A percentile compares a stretch with the other conserved stretches of the same genome.
These are phyloP conservation scores for Notarius quadriscutis DNA, from an alignment of 2,113 vertebrate species.

Conservation along the genomic window DNA sequence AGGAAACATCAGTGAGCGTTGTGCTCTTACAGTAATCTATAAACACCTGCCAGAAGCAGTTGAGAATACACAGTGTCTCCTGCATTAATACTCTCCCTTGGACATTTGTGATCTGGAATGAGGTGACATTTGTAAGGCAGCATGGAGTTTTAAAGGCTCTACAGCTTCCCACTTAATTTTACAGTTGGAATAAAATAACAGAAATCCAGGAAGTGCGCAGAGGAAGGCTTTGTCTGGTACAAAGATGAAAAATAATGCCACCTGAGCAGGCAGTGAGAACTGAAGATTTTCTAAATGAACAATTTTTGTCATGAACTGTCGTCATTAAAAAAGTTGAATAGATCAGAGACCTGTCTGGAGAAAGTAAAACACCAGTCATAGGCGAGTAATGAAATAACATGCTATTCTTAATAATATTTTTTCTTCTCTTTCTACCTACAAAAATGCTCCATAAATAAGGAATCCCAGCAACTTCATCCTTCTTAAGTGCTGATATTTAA, in stretches of 20 bases:
- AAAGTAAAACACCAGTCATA: not conserved
- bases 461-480: constrained; percentile 7
- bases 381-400: constrained; percentile 5
- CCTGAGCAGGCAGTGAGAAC: not conserved
- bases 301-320: constrained; percentile 4
- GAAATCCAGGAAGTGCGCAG: not conserved
- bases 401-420: not conserved
- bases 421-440: not conserved
- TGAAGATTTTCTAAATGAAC: constrained; percentile 7
- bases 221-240: not conserved
- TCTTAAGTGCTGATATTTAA: constrained; percentile 7
- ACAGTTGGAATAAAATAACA: constrained; percentile 45
- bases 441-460: constrained; percentile 6
- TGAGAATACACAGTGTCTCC: constrained; percentile 5
- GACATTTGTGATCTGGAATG: constrained; percentile 34
- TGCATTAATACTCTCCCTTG: constrained; percentile 14
- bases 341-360: not conserved
- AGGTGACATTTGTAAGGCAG: constrained; percentile 57
- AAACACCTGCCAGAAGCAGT: constrained; percentile 31
- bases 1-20: not conserved
- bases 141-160: constrained; percentile 52
- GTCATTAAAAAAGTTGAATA: constrained; percentile 17
- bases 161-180: constrained; percentile 43
- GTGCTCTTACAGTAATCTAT: constrained; percentile 1
- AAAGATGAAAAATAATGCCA: constrained; percentile 42